Conservation (phyloP, 2,888 invertebrate genomes). For the Callyntrura guangdongensis region DNA sequence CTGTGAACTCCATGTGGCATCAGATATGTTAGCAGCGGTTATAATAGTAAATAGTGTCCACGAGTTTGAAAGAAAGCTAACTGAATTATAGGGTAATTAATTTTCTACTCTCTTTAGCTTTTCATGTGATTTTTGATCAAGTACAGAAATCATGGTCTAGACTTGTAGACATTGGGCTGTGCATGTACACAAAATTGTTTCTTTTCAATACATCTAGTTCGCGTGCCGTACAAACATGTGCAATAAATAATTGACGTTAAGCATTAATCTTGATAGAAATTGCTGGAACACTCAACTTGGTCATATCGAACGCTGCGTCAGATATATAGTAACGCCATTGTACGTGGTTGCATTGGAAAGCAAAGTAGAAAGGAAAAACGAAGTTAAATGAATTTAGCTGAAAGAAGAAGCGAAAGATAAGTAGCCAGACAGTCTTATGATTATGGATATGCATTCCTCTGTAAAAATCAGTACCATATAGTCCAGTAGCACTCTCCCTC, state of each 20-base stretch:
- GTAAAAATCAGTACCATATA: too few species aligned
- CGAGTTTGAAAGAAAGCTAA: background rate
- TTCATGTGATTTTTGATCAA: conserved; percentile 8
- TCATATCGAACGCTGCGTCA: background rate
- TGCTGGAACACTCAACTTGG: conserved; percentile 8
- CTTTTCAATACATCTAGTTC: conserved; percentile 28
- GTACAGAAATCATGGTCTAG: background rate
- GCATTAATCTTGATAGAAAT: conserved; percentile 66
- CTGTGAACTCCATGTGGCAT: background rate
- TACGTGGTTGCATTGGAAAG: background rate
- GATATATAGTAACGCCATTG: too few species aligned
- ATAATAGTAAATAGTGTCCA: too few species aligned
- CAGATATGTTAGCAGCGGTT: background rate
- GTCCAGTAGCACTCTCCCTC: background rate
- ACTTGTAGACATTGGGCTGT: background rate
- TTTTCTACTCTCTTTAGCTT: conserved; percentile 54
- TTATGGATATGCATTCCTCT: too few species aligned
- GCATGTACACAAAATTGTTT: background rate
- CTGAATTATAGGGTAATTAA: conserved; percentile 66
- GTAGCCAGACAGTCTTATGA: background rate
- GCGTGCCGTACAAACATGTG: conserved; percentile 63
- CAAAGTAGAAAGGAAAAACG: too few species aligned
- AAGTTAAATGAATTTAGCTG: too few species aligned
- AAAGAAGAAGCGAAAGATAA: background rate
- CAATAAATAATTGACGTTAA: conserved; percentile 72